These are phyloP conservation scores for Macrotrachela quadricornifera DNA, from an alignment of 1,140 invertebrate genomes.

Conservation along the genomic window DNA sequence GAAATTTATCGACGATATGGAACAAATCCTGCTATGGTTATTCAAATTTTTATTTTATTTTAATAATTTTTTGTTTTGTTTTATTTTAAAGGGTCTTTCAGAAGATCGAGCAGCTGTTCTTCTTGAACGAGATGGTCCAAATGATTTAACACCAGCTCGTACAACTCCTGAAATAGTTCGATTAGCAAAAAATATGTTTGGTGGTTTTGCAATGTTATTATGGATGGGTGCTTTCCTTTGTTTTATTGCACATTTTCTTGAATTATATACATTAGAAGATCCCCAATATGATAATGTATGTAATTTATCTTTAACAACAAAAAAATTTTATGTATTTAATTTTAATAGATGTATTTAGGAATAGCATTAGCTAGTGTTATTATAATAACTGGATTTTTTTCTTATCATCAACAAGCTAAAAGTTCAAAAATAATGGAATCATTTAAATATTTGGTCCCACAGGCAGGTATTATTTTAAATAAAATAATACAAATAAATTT, in stretches of 20 bases:
- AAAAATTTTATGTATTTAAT: too few species aligned
- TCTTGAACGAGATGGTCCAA: slow-evolving; percentile 9
- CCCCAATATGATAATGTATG: not conserved
- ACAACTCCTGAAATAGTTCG: slow-evolving; percentile 24
- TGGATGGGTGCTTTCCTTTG: slow-evolving; percentile 25
- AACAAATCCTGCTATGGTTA: not conserved
- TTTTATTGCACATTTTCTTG: slow-evolving; percentile 69
- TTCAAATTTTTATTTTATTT: too few species aligned
- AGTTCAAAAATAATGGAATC: slow-evolving; percentile 51
- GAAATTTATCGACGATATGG: not conserved
- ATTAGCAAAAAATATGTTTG: slow-evolving; percentile 27
- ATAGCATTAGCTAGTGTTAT: slow-evolving; percentile 81
- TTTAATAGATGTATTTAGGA: slow-evolving; percentile 50
- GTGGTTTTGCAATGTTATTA: slow-evolving; percentile 22
- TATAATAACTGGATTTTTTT: slow-evolving; percentile 85
- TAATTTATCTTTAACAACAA: too few species aligned
- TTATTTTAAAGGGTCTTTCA: slow-evolving; percentile 29
- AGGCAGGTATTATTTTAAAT: not conserved
- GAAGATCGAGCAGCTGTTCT: slow-evolving; percentile 33
- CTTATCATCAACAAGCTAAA: slow-evolving; percentile 91
- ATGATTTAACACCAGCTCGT: slow-evolving; percentile 30
- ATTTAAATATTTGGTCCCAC: slow-evolving; percentile 26
- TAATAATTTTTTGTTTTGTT: too few species aligned
- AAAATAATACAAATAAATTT: not conserved
- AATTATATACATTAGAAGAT: not conserved